Base-by-base conservation (phyloP, 2,113 vertebrate species). In the Serilophus lunatus region DNA sequence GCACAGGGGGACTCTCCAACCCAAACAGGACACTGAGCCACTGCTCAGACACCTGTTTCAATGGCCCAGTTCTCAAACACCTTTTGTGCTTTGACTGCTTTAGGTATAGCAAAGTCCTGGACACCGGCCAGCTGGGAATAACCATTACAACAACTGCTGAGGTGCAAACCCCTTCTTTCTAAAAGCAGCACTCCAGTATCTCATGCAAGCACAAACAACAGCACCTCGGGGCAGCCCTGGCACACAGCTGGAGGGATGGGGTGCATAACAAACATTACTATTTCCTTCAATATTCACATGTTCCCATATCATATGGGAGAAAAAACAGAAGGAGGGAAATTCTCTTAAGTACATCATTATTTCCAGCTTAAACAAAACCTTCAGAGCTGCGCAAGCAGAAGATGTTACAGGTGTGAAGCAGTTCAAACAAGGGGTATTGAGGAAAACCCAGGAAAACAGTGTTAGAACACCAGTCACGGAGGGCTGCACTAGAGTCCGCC, bases 161-260 rank as follows among this genome's bases (percentile, higher is more conserved):
- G 29, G 25, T 5, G 3, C 6, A 8, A 36, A 45, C 63, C 36
- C 57, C 24, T 33, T 49, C n/a, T 3, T 57, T 22, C 63, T 19
- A 18, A 40, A 59, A 68, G 26, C 23, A 28, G 5, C 25, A 7
- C 26, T 80, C 44, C 25, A 31, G 4, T 8, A 10, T 16, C 7
- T 63, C 31, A 16, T 0, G 24, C 25, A 40, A 82, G 45, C 31
- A 71, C 36, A 22, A 42, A 47, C 20, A 33, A 4, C 28, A 3
- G 44, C 36, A 54, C 63, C 29, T 24, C 10, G 20, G 47, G 49
- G 44, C 35, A 78, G 25, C 10, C 15, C 7, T 8, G 10, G 29
- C 40, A 69, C 36, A 25, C 24, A 42, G 38, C 3, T 9, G 13
- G 15, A 61, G 33, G 29, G 31, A 50, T 0, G 0, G 33, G 9